Conservation (phyloP, 2,797 vertebrate genomes). For the Strix occidentalis region DNA sequence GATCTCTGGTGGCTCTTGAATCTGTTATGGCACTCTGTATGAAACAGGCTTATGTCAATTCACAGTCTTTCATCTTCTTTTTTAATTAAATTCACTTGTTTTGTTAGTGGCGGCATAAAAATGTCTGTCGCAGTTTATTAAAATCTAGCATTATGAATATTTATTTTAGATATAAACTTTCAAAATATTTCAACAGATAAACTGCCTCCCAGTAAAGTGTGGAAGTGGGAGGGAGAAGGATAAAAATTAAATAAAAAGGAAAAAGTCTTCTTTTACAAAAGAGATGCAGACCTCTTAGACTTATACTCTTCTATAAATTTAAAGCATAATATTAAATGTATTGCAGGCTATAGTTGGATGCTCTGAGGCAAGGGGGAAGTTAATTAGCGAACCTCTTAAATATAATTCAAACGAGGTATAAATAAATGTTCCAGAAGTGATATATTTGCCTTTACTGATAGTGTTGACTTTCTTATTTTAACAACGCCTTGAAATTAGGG, state of each 20-base stretch:
- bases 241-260: background rate
- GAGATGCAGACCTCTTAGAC: background rate
- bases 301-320: background rate
- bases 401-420: background rate
- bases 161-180: slow-evolving; percentile 37
- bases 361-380: background rate
- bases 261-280: background rate
- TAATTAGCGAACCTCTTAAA: background rate
- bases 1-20: slow-evolving; percentile 39
- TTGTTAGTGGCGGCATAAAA: slow-evolving; percentile 30
- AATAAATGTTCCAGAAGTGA: background rate
- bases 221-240: background rate
- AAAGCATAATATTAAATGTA: background rate
- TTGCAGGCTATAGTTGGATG: background rate
- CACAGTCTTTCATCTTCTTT: slow-evolving; percentile 50
- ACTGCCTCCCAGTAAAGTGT: background rate
- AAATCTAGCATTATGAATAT: slow-evolving; percentile 54
- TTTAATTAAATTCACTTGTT: slow-evolving; percentile 55
- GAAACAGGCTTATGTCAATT: slow-evolving; percentile 47
- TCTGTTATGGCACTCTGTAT: slow-evolving; percentile 6
- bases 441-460: background rate
- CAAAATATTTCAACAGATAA: slow-evolving; percentile 12
- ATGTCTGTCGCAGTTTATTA: slow-evolving; percentile 24
- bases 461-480: background rate
- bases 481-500: background rate